Conservation (phyloP, 2,888 invertebrate genomes). For the Adela reaumurella region DNA sequence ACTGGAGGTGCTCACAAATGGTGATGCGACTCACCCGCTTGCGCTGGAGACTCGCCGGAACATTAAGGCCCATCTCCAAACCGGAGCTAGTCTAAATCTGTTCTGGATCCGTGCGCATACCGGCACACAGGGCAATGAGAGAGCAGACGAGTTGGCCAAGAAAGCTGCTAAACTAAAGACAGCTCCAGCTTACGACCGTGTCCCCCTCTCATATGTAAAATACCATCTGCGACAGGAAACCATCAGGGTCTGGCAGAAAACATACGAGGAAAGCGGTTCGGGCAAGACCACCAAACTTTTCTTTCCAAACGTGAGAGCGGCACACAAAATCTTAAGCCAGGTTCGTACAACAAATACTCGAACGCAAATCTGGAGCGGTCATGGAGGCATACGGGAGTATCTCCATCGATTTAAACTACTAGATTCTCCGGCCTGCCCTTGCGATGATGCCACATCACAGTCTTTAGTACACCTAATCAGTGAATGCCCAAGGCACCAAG, state of each 20-base stretch:
- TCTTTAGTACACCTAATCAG: background rate
- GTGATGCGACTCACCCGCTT: background rate
- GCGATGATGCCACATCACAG: background rate
- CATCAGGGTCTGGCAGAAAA: background rate
- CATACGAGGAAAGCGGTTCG: background rate
- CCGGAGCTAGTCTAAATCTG: background rate
- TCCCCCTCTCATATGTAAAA: background rate
- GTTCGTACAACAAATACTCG: background rate
- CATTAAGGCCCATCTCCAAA: background rate
- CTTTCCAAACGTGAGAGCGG: conserved; percentile 2
- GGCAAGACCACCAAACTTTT: background rate
- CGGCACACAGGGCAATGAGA: background rate
- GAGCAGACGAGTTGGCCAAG: background rate
- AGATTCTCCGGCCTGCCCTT: conserved; percentile 5
- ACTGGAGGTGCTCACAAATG: background rate
- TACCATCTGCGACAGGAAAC: background rate
- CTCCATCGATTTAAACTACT: conserved; percentile 8
- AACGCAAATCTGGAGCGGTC: conserved; percentile 7
- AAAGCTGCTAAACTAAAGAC: background rate
- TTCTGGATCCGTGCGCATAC: background rate
- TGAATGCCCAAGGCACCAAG: background rate
- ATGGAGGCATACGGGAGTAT: conserved; percentile 8
- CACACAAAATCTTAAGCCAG: background rate
- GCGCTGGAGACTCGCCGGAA: background rate
- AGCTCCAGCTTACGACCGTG: background rate